Base-by-base conservation (phyloP, 2,113 vertebrate genomes). In the Pelecanus crispus region DNA sequence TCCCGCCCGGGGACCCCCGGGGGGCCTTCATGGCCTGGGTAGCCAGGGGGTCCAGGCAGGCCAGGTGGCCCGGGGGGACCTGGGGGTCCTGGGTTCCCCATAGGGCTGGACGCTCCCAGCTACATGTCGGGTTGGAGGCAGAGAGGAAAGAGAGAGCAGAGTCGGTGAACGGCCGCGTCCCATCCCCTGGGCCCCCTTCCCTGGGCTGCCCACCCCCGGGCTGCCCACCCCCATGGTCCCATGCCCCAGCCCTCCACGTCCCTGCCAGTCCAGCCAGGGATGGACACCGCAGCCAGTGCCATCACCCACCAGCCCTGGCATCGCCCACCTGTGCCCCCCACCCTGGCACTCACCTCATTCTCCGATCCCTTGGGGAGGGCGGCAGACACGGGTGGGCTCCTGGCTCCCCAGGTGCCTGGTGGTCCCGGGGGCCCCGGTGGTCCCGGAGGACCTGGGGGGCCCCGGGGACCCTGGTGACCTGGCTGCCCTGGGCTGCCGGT, bases 1-100 rank as follows among this genome's bases (percentile, higher is more conserved):
- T 97, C 96, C 31, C 88, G 58, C 17, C 97, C 97, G 9, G 97
- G 95, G 13, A 62, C 29, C 20, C 96, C 97, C 0, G 93, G 87
- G 38, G 95, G 59, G 3, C 97, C 95, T 78, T 98, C 91, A 0
- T 86, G 92, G 22, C 95, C 96, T 7, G 92, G 95, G 45, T 92
- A 97, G 21, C 97, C 97, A 3, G 81, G 93, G 50, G 88, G 73
- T n/a, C 95, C 94, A 0, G 95, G 90, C 25, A 45, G 55, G 6
- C 96, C 97, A 0, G 95, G 92, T 13, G 55, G 56, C 14, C 97
- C 97, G 0, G 95, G 94, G 22, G 86, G 58, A 2, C 96, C 95
- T 38, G 86, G 96, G 25, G 88, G 92, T 40, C 97, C 97, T 1
- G 49, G 83, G 19, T 88, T 91, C 26, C 96, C 88, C 0, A 1